phyloP scores from a whole-genome alignment of 2,888 invertebrate genomes.

The Drosophila nigricruria region DNA sequence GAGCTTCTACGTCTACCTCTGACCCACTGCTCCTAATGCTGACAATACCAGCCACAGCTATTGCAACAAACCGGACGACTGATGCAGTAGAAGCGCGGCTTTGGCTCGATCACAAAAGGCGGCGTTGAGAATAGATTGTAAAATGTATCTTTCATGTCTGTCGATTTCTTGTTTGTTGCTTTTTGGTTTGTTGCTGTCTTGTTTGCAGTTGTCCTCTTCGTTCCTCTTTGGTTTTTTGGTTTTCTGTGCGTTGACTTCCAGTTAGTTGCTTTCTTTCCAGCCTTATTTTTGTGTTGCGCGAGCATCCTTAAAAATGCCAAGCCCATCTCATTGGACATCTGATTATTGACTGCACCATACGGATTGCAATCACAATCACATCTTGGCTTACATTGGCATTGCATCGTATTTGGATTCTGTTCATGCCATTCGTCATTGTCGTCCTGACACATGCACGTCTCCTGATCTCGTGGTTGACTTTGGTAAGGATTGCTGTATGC shows the following conservation, averaged over 20 bases:
- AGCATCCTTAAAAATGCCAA: not conserved
- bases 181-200: not conserved
- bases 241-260: too few species aligned
- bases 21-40: not conserved
- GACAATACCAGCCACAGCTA: conserved; percentile 5
- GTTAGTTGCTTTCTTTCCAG: not conserved
- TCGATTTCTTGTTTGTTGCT: conserved; percentile 9
- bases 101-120: conserved; percentile 54
- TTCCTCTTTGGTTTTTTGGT: not conserved
- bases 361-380: not conserved
- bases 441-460: not conserved
- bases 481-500: not conserved
- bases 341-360: not conserved
- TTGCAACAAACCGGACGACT: conserved; percentile 17
- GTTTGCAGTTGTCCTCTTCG: not conserved
- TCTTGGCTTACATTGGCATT: not conserved
- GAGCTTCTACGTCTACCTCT: not conserved
- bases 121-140: conserved; percentile 61
- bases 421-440: too few species aligned
- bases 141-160: not conserved
- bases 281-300: too few species aligned
- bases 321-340: too few species aligned
- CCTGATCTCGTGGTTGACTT: not conserved
- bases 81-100: conserved; percentile 11
- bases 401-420: not conserved